Evolutionary conservation across 2,888 invertebrate genomes (phyloP).

Genomic region (Tetragnatha montana): DNA sequence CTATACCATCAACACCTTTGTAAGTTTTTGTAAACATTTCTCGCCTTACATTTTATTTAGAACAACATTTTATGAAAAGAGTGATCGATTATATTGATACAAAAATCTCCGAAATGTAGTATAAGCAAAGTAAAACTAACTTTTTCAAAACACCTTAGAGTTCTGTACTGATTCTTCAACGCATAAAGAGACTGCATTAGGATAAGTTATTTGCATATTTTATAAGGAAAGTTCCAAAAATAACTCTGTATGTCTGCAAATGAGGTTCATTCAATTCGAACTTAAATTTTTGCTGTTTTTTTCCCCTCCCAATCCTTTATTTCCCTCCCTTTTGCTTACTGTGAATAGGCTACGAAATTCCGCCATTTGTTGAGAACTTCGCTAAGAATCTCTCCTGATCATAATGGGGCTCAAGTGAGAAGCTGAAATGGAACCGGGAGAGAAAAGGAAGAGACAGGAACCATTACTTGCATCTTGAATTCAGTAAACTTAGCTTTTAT

Average conservation of each 20-base stretch:
- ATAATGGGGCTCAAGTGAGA: constrained; percentile 24
- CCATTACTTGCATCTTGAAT: constrained; percentile 43
- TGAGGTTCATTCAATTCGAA: constrained; percentile 47
- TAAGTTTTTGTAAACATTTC: too few species aligned
- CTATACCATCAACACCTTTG: too few species aligned
- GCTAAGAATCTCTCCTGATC: constrained; percentile 38
- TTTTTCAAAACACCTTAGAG: too few species aligned
- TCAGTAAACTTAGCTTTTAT: constrained; percentile 52
- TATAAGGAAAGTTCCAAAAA: constrained; percentile 4
- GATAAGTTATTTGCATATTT: neutral
- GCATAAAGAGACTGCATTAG: too few species aligned
- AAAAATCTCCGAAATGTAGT: too few species aligned
- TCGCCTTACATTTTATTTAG: too few species aligned
- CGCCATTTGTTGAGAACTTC: constrained; percentile 48
- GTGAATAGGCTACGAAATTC: constrained; percentile 38
- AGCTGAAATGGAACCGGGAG: neutral
- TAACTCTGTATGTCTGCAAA: constrained; percentile 47
- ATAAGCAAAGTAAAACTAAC: too few species aligned
- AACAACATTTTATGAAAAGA: too few species aligned
- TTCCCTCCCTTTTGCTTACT: constrained; percentile 2
- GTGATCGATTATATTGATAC: too few species aligned
- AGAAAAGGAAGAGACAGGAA: constrained; percentile 32
- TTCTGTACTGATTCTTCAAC: too few species aligned
- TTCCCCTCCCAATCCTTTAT: neutral
- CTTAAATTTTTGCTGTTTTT: constrained; percentile 5